Base-by-base conservation (phyloP, 2,888 invertebrate species). In the Tetranychus truncatus region DNA sequence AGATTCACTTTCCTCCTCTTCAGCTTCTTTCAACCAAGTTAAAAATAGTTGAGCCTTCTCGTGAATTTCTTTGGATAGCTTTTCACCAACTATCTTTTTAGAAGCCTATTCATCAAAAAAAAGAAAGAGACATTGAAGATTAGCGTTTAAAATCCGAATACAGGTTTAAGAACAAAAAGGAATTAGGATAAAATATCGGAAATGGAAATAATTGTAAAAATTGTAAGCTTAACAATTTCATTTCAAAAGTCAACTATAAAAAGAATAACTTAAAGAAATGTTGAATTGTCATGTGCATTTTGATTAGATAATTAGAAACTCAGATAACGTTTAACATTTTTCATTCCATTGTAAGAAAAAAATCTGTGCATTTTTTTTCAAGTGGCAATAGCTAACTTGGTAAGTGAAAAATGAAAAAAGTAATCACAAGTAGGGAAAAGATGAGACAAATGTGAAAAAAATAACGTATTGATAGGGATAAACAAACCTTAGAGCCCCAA, bases 11-110 rank as follows among this genome's bases (percentile, higher is more conserved):
- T 93, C 93, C 83, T 95, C 95, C 82, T 95, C 95, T 77, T 97
- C 97, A 82, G 97, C 95, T 83, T 85, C 84, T 78, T 91, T 88
- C 80, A 99, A 87, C 99, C 99, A 99, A 81, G 90, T 92, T 77
- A 99, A 88, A 84, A 99, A 95, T 76, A 94, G 94, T 81, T 89
- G 88, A 74, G 95, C 95, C 81, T 91, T 90, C 78, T 89, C 89
- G 80, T 93, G 91, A 82, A 99, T 94, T 82, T 96, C 94, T 77
- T 90, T 89, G 77, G 91, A 89, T 77, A 95, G 84, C 83, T 97
- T 96, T 82, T 91, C 91, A 76, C 89, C 86, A 73, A 95, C 95
- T 84, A 93, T 95, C 84, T 95, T 96, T 85, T 92, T 94, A 46
- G 76, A 73, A 18, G 21, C 65, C 72, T 76, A 24, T 72, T 74